These are phyloP conservation scores for Meteorus colon DNA, from an alignment of 2,888 invertebrate species.

Conservation along the genomic window DNA sequence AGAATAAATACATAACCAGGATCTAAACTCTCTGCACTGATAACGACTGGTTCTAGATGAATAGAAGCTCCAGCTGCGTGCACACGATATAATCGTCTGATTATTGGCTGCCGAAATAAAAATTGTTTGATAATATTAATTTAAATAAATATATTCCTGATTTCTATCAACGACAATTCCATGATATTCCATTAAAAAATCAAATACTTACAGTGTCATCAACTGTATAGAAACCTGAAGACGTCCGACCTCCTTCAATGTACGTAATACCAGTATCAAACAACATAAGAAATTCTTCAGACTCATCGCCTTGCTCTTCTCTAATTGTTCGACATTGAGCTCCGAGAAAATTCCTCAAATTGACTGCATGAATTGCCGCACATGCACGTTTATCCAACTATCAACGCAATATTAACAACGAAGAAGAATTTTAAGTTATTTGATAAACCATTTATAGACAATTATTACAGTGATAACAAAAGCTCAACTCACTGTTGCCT, in stretches of 20 bases:
- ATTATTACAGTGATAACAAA: not conserved
- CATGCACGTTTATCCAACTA: constrained; percentile 95
- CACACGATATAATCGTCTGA: constrained; percentile 89
- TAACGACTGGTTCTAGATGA: constrained; percentile 90
- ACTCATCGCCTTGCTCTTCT: constrained; percentile 98
- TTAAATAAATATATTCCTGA: too few species aligned
- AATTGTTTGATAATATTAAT: not conserved
- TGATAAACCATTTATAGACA: not conserved
- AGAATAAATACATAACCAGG: constrained; percentile 93
- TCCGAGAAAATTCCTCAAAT: constrained; percentile 95
- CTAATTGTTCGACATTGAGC: constrained; percentile 94
- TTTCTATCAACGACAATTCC: too few species aligned
- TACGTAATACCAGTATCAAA: constrained; percentile 94
- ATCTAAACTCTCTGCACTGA: constrained; percentile 85
- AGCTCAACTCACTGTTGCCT: constrained; percentile 84
- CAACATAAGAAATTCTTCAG: constrained; percentile 93
- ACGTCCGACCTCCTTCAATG: constrained; percentile 97
- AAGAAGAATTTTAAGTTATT: not conserved
- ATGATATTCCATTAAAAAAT: constrained; percentile 13
- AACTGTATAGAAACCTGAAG: constrained; percentile 97
- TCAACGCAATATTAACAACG: not conserved
- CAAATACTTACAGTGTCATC: constrained; percentile 84
- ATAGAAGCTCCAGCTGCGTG: constrained; percentile 91
- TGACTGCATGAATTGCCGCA: constrained; percentile 99
- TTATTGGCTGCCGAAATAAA: constrained; percentile 79